Evolutionary conservation across 2,888 invertebrate species (phyloP).

Genomic region (Lochmaea crataegi): DNA sequence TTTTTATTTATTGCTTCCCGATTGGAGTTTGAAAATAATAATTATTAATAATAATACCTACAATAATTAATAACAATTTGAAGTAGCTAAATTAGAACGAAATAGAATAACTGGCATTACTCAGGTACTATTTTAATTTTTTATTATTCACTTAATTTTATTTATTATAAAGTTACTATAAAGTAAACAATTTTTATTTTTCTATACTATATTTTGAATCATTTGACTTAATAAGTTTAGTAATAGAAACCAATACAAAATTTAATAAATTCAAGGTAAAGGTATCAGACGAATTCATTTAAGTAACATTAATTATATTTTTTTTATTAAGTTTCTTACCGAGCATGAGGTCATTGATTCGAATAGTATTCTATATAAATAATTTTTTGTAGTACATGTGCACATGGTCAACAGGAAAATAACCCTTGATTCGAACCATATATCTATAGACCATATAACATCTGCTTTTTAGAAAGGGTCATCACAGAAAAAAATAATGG

Average conservation of each 20-base stretch:
- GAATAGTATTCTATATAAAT: constrained; percentile 39
- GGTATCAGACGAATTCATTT: not conserved
- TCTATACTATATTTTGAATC: no score
- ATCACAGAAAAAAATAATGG: constrained; percentile 45
- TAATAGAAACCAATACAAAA: not conserved
- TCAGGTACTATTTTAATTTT: no score
- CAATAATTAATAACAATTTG: no score
- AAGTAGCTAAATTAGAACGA: no score
- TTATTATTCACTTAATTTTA: no score
- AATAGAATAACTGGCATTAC: no score
- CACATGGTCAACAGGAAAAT: constrained; percentile 52
- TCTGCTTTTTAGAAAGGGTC: constrained; percentile 51
- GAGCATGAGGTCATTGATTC: constrained; percentile 38
- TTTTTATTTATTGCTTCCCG: no score
- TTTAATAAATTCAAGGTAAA: not conserved
- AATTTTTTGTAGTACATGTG: constrained; percentile 48
- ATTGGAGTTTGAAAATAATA: no score
- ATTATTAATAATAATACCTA: no score
- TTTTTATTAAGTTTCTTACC: constrained; percentile 28
- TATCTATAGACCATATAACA: constrained; percentile 45
- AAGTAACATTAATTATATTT: constrained; percentile 24
- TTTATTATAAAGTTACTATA: no score
- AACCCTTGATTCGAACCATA: constrained; percentile 49
- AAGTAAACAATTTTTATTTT: no score
- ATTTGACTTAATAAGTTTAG: no score